These are phyloP conservation scores for Arvicola amphibius DNA, from an alignment of 2,797 vertebrate genomes.

Conservation along the genomic window DNA sequence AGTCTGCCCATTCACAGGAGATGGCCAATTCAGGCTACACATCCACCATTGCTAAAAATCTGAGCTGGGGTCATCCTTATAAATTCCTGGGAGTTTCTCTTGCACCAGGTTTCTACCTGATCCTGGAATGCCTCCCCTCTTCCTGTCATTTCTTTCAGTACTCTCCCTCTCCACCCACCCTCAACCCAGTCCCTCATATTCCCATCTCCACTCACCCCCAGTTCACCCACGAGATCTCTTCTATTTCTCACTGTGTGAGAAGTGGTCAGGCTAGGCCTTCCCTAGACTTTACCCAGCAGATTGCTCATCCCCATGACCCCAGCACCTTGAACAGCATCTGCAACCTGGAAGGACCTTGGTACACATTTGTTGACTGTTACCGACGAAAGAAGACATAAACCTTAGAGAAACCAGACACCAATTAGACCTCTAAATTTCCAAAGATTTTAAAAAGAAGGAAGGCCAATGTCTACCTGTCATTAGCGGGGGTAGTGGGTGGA, in stretches of 20 bases:
- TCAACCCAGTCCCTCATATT: background rate
- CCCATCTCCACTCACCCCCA: background rate
- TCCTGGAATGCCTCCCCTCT: background rate
- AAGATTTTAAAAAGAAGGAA: background rate
- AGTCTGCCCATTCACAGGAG: too few relatives aligned
- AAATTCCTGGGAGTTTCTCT: background rate
- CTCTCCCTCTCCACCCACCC: too few relatives aligned
- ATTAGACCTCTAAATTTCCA: background rate
- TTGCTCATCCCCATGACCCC: background rate
- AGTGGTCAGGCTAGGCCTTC: background rate
- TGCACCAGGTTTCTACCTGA: background rate
- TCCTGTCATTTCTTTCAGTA: background rate
- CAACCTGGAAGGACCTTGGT: background rate
- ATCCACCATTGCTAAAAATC: background rate
- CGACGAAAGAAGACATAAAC: background rate
- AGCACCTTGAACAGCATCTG: background rate
- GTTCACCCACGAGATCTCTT: background rate
- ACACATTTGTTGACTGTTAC: background rate
- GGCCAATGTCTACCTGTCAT: background rate
- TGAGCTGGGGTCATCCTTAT: background rate
- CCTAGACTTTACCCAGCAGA: background rate
- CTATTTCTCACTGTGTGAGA: background rate
- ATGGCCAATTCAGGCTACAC: background rate
- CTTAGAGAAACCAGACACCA: background rate
- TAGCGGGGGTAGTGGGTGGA: background rate